Percentiles rank a stretch among this genome's conserved stretches.
phyloP scores from a whole-genome alignment of 1,140 invertebrate genomes.

The Dufourea novaeangliae region DNA sequence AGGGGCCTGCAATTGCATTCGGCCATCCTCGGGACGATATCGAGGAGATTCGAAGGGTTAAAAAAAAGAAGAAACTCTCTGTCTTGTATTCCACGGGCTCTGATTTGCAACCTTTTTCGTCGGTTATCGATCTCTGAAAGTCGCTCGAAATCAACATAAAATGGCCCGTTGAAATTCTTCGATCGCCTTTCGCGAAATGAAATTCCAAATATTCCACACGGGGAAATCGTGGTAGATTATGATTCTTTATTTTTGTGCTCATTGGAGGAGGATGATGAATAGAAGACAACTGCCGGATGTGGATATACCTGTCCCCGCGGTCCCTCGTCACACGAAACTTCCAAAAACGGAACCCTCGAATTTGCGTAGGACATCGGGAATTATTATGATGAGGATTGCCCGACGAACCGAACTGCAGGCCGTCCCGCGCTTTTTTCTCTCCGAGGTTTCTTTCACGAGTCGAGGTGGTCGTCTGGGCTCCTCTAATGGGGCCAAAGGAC shows the following conservation, averaged over 20 bases:
- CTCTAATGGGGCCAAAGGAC: slow-evolving; percentile 38
- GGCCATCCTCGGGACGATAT: slow-evolving; percentile 14
- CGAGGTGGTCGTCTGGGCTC: slow-evolving; percentile 7
- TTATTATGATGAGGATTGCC: slow-evolving; percentile 40
- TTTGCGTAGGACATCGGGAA: slow-evolving; percentile 58
- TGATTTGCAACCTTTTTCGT: neutral
- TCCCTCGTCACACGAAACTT: slow-evolving; percentile 25
- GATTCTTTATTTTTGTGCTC: too few species aligned
- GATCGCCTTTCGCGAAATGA: neutral
- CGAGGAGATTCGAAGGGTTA: slow-evolving; percentile 3
- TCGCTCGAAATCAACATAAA: neutral
- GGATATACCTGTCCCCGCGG: slow-evolving; percentile 29
- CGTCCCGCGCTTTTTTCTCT: slow-evolving; percentile 1
- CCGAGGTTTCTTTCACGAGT: neutral
- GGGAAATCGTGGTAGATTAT: neutral
- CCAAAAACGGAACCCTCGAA: slow-evolving; percentile 38
- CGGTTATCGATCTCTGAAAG: neutral
- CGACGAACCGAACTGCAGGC: neutral
- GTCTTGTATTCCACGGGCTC: slow-evolving; percentile 7
- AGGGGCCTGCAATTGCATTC: slow-evolving; percentile 19
- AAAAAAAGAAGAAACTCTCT: slow-evolving; percentile 21
- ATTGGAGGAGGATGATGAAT: too few species aligned
- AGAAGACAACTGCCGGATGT: slow-evolving; percentile 25
- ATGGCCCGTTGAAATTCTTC: neutral
- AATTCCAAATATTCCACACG: too few species aligned